Conservation (phyloP, 2,888 invertebrate genomes). For the Drosophila kanekoi region DNA sequence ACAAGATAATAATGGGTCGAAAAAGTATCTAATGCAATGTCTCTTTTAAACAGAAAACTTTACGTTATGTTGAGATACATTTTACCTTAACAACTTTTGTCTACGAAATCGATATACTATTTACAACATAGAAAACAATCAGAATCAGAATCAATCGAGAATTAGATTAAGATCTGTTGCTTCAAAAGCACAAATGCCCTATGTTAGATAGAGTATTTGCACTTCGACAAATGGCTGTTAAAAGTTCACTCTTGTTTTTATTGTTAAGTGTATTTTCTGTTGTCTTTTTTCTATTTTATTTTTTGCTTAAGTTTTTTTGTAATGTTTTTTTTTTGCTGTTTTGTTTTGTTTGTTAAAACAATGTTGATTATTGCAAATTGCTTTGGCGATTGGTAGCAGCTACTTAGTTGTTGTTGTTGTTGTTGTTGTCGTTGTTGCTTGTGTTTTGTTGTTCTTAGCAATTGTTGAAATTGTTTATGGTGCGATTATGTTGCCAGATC, state of each 20-base stretch:
- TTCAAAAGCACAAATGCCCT: neutral
- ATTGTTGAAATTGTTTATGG: conserved; percentile 77
- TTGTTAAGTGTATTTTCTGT: conserved; percentile 30
- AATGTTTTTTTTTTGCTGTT: conserved; percentile 29
- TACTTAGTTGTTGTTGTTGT: conserved; percentile 71
- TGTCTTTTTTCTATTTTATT: conserved; percentile 7
- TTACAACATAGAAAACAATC: too few relatives aligned
- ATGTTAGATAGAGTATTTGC: conserved; percentile 7
- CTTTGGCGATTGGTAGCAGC: conserved; percentile 81
- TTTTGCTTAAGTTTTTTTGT: conserved; percentile 24
- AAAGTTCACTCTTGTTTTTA: conserved; percentile 28
- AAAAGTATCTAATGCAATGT: too few relatives aligned
- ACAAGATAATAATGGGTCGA: too few relatives aligned
- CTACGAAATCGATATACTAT: too few relatives aligned
- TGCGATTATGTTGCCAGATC: conserved; percentile 73
- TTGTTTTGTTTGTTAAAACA: conserved; percentile 52
- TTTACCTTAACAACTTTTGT: too few relatives aligned
- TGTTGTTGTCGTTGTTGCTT: conserved; percentile 48
- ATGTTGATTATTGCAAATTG: conserved; percentile 82
- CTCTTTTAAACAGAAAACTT: too few relatives aligned
- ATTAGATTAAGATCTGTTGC: neutral
- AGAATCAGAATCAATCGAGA: too few relatives aligned
- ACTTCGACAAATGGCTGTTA: neutral
- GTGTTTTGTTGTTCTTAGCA: conserved; percentile 66
- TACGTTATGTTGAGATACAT: too few relatives aligned